These are phyloP conservation scores for Chrysomallon squamiferum DNA, from an alignment of 1,140 invertebrate species.

Conservation along the genomic window DNA sequence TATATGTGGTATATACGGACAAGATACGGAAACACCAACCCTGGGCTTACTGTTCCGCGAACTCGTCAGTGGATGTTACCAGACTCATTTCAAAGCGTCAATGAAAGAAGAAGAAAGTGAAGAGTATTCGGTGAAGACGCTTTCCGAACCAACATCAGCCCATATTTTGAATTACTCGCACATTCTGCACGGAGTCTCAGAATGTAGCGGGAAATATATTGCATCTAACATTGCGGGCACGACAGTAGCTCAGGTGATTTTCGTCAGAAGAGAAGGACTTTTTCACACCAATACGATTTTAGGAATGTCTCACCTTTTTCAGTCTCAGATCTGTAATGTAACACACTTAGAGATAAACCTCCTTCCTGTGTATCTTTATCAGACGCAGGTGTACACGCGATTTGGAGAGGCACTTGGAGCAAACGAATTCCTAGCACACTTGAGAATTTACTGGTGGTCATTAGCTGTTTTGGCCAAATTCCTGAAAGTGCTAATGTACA, in stretches of 20 bases:
- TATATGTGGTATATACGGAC: conserved; percentile 34
- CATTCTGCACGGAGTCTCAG: background rate
- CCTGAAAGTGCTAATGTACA: conserved; percentile 21
- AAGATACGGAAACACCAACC: conserved; percentile 24
- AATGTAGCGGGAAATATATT: background rate
- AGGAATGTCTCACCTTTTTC: conserved; percentile 25
- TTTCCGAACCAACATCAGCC: conserved; percentile 10
- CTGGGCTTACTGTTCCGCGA: conserved; percentile 31
- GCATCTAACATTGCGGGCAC: background rate
- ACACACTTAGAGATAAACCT: conserved; percentile 37
- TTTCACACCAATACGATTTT: conserved; percentile 23
- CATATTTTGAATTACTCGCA: conserved; percentile 8
- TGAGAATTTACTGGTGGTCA: conserved; percentile 37
- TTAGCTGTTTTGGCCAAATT: conserved; percentile 36
- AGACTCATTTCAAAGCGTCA: too few species aligned
- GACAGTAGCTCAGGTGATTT: background rate
- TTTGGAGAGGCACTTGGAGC: conserved; percentile 23
- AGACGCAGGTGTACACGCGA: conserved; percentile 18
- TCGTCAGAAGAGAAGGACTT: conserved; percentile 33
- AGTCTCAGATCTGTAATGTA: conserved; percentile 15
- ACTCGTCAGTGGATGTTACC: too few species aligned
- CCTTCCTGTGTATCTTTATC: conserved; percentile 24
- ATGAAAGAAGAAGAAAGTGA: background rate
- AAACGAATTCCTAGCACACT: conserved; percentile 13
- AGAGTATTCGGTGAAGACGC: background rate